Conservation (phyloP, 2,113 vertebrate species). For the Cyprinodon brontotheroides region DNA sequence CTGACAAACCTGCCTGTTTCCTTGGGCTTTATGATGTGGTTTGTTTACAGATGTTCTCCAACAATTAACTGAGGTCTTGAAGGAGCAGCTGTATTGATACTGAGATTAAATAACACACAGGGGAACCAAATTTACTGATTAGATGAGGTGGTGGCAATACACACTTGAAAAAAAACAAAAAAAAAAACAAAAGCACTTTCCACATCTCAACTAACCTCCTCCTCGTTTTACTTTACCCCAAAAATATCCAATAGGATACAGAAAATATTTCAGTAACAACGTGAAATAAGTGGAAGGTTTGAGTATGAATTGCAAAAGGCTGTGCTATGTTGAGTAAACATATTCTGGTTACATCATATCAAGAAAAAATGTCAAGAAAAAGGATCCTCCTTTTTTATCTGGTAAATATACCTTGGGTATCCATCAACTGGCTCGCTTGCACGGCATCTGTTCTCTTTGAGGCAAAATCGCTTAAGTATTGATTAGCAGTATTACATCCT, state of each 20-base stretch:
- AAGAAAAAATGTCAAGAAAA: slow-evolving; percentile 20
- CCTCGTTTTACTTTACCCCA: not conserved
- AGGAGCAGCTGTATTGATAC: not conserved
- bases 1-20: no score
- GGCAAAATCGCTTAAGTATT: slow-evolving; percentile 62
- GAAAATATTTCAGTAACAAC: not conserved
- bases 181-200: not conserved
- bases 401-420: slow-evolving; percentile 43
- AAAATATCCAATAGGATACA: not conserved
- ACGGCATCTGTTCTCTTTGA: slow-evolving; percentile 57
- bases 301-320: not conserved
- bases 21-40: no score
- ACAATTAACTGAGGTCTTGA: no score
- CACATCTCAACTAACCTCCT: not conserved
- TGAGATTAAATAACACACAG: not conserved
- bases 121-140: no score
- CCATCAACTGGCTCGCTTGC: slow-evolving; percentile 49
- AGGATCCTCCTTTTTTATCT: slow-evolving; percentile 27
- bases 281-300: not conserved
- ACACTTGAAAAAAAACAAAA: not conserved
- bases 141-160: not conserved
- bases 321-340: not conserved
- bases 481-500: slow-evolving; percentile 56
- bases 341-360: not conserved
- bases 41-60: no score